phyloP scores from a whole-genome alignment of 2,113 vertebrate species.

The Promerops cafer region DNA sequence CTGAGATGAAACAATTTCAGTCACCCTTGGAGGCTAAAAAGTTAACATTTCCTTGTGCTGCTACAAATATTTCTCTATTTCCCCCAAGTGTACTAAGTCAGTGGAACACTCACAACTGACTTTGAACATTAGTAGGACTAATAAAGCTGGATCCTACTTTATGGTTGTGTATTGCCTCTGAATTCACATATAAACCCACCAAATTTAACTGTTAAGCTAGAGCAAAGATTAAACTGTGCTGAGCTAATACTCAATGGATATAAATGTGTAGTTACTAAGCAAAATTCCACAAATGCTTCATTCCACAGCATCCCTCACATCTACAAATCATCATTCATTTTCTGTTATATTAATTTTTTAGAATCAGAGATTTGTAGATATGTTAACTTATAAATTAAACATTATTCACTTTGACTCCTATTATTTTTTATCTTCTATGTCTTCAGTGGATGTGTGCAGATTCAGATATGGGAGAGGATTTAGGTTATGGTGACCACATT shows the following conservation, averaged over 20 bases:
- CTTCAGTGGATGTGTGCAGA: not conserved
- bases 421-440: not conserved
- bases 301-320: not conserved
- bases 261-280: not conserved
- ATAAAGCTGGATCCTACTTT: not conserved
- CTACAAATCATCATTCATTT: not conserved
- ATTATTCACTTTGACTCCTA: not conserved
- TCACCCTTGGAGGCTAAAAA: not conserved
- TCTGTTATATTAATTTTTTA: not conserved
- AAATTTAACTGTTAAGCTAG: not conserved
- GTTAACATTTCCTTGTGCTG: not conserved
- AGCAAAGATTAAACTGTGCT: not conserved
- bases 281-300: not conserved
- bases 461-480: not conserved
- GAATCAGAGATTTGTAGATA: not conserved
- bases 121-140: not conserved
- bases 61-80: not conserved
- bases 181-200: not conserved
- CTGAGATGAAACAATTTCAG: not conserved
- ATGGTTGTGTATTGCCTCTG: not conserved
- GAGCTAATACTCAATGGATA: not conserved
- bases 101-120: not conserved
- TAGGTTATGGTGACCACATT: not conserved
- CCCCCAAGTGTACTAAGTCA: not conserved
- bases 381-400: not conserved